Evolutionary conservation across 2,113 vertebrate species (phyloP), one percentile per base, ranked within the genome.

Genomic region (Tychaedon coryphoeus): DNA sequence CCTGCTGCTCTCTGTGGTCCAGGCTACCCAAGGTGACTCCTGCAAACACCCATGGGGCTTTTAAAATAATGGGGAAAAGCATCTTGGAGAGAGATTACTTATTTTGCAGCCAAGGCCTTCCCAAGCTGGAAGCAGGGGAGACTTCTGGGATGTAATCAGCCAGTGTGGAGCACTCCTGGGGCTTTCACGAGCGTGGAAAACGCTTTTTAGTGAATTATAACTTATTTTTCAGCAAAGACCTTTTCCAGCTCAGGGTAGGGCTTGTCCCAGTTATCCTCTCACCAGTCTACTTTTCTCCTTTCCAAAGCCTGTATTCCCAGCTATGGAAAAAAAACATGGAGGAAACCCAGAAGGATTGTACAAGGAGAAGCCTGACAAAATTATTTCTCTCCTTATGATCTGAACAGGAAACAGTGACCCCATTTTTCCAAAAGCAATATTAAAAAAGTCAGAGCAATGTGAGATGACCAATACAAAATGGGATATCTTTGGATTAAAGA

Each of bases 41-140:
- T 77, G 56, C 5, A 5, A 81, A 38, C 26, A 9, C 65, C 54
- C 60, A 42, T 0, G 0, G 47, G 61, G 65, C 29, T 92, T 93
- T 51, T 74, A 58, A 70, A 94, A 78, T 48, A 62, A 84, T 17
- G 26, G 43, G 45, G 0, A 42, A 90, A 81, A 64, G 42, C 42
- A 71, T 67, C 94, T 87, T 47, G 77, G 47, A 70, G 65, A 70
- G 47, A 74, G 19, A 34, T 26, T 0, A 31, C 33, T 91, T 89
- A 19, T 24, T 78, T 92, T 89, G 66, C 57, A 85, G 77, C 47
- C 54, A 57, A 83, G 24, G 23, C 54, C 19, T 91, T 77, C 23
- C 47, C 56, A 89, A 0, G 7, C 1, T 3, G 26, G 29, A 28
- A 5, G 22, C 29, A 0, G 8, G 14, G 8, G 10, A 8, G 4